Conservation (phyloP, 1,140 invertebrate species). For the Armadillidium nasatum region DNA sequence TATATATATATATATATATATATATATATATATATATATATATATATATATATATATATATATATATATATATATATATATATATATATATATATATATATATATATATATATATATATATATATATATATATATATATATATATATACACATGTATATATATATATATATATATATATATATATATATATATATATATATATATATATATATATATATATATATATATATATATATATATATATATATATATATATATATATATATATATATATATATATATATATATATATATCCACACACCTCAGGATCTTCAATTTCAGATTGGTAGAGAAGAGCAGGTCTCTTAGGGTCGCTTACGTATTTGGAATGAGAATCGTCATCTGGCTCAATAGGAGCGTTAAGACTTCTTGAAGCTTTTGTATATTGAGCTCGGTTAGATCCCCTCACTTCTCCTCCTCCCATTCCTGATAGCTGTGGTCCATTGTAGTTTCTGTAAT, state of each 20-base stretch:
- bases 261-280: background rate
- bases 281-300: background rate
- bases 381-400: constrained; percentile 81
- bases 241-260: constrained; percentile 9
- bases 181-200: constrained; percentile 4
- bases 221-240: background rate
- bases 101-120: too few relatives aligned
- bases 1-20: too few relatives aligned
- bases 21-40: too few relatives aligned
- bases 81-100: too few relatives aligned
- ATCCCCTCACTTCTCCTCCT: constrained; percentile 56
- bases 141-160: background rate
- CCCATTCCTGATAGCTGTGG: constrained; percentile 53
- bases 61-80: too few relatives aligned
- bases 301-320: constrained; percentile 73
- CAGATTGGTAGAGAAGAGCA: constrained; percentile 59
- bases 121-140: too few relatives aligned
- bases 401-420: constrained; percentile 52
- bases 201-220: constrained; percentile 34
- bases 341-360: constrained; percentile 59
- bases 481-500: constrained; percentile 78
- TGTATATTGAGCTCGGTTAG: constrained; percentile 39
- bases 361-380: constrained; percentile 80
- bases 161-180: background rate
- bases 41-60: too few relatives aligned